Conservation (phyloP, 2,888 invertebrate genomes). For the Xylocampa areola region DNA sequence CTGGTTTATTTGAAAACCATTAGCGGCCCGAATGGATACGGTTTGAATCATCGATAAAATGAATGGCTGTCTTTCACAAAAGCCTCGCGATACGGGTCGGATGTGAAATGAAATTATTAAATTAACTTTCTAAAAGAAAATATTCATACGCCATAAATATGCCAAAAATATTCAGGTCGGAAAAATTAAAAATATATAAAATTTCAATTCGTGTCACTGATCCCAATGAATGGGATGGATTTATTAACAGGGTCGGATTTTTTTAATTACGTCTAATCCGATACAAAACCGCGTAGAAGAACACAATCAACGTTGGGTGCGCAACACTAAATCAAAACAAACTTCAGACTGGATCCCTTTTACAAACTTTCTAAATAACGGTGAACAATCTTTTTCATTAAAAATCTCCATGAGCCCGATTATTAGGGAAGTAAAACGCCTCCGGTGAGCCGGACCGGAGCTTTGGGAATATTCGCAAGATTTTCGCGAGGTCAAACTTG, state of each 20-base stretch:
- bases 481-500: conserved; percentile 89
- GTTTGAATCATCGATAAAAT: conserved; percentile 77
- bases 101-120: conserved; percentile 70
- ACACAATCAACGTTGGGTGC: conserved; percentile 80
- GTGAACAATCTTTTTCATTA: conserved; percentile 89
- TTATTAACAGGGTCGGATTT: conserved; percentile 63
- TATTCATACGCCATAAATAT: conserved; percentile 26
- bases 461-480: conserved; percentile 82
- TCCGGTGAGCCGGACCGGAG: conserved; percentile 79
- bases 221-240: conserved; percentile 46
- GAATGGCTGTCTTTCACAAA: conserved; percentile 79
- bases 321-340: conserved; percentile 88
- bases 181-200: conserved; percentile 30
- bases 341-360: conserved; percentile 85
- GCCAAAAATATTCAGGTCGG: conserved; percentile 11
- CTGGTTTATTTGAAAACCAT: conserved; percentile 85
- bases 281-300: conserved; percentile 83
- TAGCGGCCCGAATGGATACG: conserved; percentile 77
- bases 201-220: conserved; percentile 51
- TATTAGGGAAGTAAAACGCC: conserved; percentile 88
- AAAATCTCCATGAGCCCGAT: conserved; percentile 88
- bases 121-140: conserved; percentile 63
- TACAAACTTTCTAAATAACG: conserved; percentile 88
- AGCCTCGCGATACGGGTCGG: conserved; percentile 66
- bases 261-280: conserved; percentile 82